Base-by-base conservation (phyloP, 2,797 vertebrate species). In the Brachymystax lenok region DNA sequence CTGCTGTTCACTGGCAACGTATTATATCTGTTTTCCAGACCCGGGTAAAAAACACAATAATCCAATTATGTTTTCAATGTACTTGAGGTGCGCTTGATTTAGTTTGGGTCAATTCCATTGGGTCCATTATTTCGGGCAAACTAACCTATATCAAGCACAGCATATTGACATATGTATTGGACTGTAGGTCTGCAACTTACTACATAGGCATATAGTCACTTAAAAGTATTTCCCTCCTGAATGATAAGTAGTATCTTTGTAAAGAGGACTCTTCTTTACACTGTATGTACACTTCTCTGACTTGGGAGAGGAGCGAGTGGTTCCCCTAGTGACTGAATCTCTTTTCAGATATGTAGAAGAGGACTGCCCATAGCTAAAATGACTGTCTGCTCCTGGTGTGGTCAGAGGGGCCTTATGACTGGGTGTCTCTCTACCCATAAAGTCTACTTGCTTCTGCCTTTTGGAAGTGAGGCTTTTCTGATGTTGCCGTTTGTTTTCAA, bases 221-320 rank as follows among this genome's bases (percentile, higher is more conserved):
- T 50, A 61, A 66, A 63, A 75, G 56, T 69, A 61, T 69, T 74
- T 28, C 63, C 78, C n/a, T 5, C 17, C 61, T 77, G 59, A 67
- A 61, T 77, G 78, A 79, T 67, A 28, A 67, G 64, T 30, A 30
- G 56, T 80, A 74, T 59, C 79, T 75, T 54, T 92, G 74, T 86
- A 92, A 92, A 80, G 81, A 86, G 13, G 88, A 85, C 83, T 95
- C 90, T 71, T 94, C 90, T 91, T 94, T 94, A 80, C 88, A 93
- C 66, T 84, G 83, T 80, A 78, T 86, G 30, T 30, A 30, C 28
- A 27, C 83, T 89, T 89, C 78, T 94, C 91, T 81, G 90, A 78
- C 83, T 86, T 92, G 75, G 85, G 84, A 69, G 84, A 54, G 68
- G 88, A 86, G 81, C 87, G 82, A 51, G 84, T 77, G 12, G 77